Percentiles rank a stretch among this genome's conserved stretches.
Conservation (phyloP, 2,888 invertebrate genomes). For the Pristionchus japonicus region DNA sequence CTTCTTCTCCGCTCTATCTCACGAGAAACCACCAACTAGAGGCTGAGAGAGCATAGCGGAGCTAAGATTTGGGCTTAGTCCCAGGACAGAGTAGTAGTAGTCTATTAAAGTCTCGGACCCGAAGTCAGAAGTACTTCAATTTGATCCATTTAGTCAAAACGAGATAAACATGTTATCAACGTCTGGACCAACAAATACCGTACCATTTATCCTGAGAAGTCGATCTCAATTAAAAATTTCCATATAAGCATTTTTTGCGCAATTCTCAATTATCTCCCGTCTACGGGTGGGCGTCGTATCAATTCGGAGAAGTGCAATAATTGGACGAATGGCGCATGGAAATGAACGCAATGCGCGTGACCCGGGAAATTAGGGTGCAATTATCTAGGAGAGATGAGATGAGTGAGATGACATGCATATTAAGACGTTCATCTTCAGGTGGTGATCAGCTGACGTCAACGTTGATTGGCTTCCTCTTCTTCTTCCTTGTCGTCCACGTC, state of each 20-base stretch:
- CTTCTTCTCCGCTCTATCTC: neutral
- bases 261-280: neutral
- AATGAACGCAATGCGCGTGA: slow-evolving; percentile 42
- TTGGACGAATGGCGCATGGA: neutral
- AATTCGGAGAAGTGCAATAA: neutral
- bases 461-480: neutral
- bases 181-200: neutral
- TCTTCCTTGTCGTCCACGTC: neutral
- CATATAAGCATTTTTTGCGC: neutral
- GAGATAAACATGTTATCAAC: neutral
- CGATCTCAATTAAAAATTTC: neutral
- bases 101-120: neutral
- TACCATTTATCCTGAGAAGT: neutral
- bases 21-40: neutral
- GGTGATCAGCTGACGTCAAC: slow-evolving; percentile 2
- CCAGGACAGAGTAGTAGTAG: neutral
- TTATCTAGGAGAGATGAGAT: neutral
- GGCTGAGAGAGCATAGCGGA: neutral
- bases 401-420: neutral
- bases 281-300: slow-evolving; percentile 32
- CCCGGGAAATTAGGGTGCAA: neutral
- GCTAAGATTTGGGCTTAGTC: slow-evolving; percentile 13
- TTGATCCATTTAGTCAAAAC: neutral
- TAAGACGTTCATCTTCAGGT: neutral
- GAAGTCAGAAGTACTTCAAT: neutral